Evolutionary conservation across 1,140 invertebrate species (phyloP).

Genomic region (Ptiloglossa arizonensis): DNA sequence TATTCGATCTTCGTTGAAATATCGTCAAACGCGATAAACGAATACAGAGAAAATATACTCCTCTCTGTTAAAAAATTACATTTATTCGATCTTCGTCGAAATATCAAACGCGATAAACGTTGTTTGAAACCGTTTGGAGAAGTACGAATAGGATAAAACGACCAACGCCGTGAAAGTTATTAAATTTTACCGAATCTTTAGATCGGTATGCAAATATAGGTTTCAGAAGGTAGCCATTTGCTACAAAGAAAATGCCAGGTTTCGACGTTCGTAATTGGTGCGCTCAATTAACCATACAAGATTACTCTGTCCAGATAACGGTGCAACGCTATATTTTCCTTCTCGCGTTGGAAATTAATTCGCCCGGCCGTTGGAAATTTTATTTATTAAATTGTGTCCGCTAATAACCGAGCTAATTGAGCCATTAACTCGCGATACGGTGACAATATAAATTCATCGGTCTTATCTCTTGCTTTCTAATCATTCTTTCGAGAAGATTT

Average conservation of each 20-base stretch:
- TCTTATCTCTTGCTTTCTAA: too few species aligned
- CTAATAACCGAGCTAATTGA: neutral
- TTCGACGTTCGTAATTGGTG: conserved; percentile 6
- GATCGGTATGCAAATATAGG: conserved; percentile 48
- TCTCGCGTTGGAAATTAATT: neutral
- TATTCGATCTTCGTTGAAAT: too few species aligned
- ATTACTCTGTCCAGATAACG: conserved; percentile 21
- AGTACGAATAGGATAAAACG: neutral
- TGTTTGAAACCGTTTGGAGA: neutral
- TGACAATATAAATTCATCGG: too few species aligned
- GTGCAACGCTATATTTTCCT: neutral
- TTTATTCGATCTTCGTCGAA: conserved; percentile 14
- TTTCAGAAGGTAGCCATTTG: neutral
- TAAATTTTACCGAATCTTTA: neutral
- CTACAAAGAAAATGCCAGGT: neutral
- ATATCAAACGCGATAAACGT: too few species aligned
- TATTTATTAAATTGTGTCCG: neutral
- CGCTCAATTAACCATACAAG: conserved; percentile 2
- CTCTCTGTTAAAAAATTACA: too few species aligned
- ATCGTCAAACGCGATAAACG: too few species aligned
- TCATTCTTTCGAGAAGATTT: too few species aligned
- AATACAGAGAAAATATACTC: too few species aligned
- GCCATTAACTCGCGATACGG: too few species aligned
- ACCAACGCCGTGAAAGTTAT: neutral
- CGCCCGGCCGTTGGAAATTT: neutral